These are phyloP conservation scores for Sciurus niger DNA, from an alignment of 2,113 vertebrate genomes.

Conservation along the genomic window DNA sequence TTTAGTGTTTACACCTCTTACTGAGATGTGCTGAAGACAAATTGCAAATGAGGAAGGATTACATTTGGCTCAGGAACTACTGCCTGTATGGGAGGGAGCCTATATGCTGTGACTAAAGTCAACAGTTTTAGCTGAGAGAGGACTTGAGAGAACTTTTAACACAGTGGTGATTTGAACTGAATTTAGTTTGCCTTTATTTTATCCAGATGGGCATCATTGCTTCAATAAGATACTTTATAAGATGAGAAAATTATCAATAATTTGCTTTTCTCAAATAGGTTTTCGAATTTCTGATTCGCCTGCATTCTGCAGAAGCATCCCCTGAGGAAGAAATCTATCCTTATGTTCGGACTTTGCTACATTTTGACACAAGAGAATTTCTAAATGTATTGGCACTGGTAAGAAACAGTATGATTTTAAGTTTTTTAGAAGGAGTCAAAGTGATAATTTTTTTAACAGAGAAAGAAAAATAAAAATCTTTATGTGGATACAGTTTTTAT, in stretches of 20 bases:
- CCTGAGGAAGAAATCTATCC: constrained; percentile 97
- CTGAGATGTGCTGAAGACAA: background rate
- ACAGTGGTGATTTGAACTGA: background rate
- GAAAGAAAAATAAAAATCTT: constrained; percentile 35
- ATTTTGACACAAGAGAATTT: constrained; percentile 98
- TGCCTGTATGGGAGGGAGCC: background rate
- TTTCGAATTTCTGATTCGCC: constrained; percentile 97
- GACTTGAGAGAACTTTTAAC: background rate
- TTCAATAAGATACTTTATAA: constrained; percentile 24
- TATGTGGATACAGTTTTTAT: background rate
- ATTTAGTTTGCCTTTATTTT: constrained; percentile 41
- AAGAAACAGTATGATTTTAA: constrained; percentile 79
- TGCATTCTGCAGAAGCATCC: constrained; percentile 93
- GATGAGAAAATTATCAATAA: constrained; percentile 31
- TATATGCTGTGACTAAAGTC: background rate
- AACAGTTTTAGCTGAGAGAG: background rate
- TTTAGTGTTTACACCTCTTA: background rate
- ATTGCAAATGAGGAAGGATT: background rate
- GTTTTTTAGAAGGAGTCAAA: constrained; percentile 49
- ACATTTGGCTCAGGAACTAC: background rate
- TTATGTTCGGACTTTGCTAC: constrained; percentile 94
- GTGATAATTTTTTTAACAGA: constrained; percentile 36
- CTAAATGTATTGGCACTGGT: constrained; percentile 99
- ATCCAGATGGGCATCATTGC: background rate
- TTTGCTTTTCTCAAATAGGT: constrained; percentile 89